phyloP scores from a whole-genome alignment of 2,888 invertebrate species.

The Yponomeuta sedellus region DNA sequence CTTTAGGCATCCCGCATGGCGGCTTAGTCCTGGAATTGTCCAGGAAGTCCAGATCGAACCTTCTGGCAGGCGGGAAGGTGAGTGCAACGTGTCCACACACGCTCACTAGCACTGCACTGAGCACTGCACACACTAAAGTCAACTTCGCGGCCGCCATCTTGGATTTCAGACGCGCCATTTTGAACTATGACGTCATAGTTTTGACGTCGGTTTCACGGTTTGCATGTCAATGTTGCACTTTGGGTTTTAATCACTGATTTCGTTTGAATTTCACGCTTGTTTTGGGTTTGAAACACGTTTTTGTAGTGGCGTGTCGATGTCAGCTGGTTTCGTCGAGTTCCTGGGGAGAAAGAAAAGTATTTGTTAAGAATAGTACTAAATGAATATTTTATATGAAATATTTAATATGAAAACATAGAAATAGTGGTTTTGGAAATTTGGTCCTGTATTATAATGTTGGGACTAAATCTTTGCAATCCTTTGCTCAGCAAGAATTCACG shows the following conservation, averaged over 20 bases:
- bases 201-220: conserved; percentile 20
- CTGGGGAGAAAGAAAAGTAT: neutral
- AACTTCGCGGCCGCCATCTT: conserved; percentile 25
- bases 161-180: conserved; percentile 13
- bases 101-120: conserved; percentile 33
- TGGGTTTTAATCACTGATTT: neutral
- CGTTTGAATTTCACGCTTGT: neutral
- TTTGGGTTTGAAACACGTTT: neutral
- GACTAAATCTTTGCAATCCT: no score
- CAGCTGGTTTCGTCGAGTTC: neutral
- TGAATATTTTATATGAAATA: neutral
- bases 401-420: no score
- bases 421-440: no score
- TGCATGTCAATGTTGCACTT: neutral
- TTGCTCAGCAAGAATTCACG: no score
- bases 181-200: conserved; percentile 19
- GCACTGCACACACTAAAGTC: conserved; percentile 42
- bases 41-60: conserved; percentile 93
- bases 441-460: no score
- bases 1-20: conserved; percentile 97
- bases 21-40: conserved; percentile 92
- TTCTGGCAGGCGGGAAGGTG: conserved; percentile 92
- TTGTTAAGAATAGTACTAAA: neutral
- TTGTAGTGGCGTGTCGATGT: neutral
- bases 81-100: conserved; percentile 85